These are phyloP conservation scores for Rhabdomys pumilio DNA, from an alignment of 2,797 vertebrate species.

Conservation along the genomic window DNA sequence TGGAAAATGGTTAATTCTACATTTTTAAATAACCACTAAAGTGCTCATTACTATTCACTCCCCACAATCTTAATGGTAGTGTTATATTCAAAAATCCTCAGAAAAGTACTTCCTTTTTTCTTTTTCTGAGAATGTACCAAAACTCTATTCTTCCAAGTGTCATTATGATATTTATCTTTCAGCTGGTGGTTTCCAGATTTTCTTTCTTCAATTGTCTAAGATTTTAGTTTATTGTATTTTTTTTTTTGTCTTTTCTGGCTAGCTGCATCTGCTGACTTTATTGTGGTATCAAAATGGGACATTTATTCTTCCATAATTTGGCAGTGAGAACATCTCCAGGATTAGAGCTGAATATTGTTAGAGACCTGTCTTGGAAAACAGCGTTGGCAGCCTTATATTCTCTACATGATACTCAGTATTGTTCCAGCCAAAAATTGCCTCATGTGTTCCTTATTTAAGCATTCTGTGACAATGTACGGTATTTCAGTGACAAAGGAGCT, in stretches of 20 bases:
- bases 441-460: constrained; percentile 8
- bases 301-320: constrained; percentile 65
- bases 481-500: not conserved
- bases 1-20: not conserved
- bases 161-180: constrained; percentile 49
- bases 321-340: constrained; percentile 56
- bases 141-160: not conserved
- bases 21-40: not conserved
- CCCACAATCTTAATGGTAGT: not conserved
- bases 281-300: not conserved
- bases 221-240: constrained; percentile 2
- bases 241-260: not conserved
- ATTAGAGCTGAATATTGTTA: constrained; percentile 25
- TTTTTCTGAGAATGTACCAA: constrained; percentile 38
- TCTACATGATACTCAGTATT: constrained; percentile 17
- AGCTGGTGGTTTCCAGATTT: constrained; percentile 2
- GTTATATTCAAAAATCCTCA: not conserved
- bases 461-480: not conserved
- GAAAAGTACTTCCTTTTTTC: not conserved
- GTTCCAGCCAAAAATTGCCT: not conserved
- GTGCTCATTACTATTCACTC: not conserved
- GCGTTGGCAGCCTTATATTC: not conserved
- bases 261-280: constrained; percentile 26
- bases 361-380: constrained; percentile 39
- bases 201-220: not conserved